phyloP scores from a whole-genome alignment of 2,113 vertebrate genomes.

The Vulpes lagopus region DNA sequence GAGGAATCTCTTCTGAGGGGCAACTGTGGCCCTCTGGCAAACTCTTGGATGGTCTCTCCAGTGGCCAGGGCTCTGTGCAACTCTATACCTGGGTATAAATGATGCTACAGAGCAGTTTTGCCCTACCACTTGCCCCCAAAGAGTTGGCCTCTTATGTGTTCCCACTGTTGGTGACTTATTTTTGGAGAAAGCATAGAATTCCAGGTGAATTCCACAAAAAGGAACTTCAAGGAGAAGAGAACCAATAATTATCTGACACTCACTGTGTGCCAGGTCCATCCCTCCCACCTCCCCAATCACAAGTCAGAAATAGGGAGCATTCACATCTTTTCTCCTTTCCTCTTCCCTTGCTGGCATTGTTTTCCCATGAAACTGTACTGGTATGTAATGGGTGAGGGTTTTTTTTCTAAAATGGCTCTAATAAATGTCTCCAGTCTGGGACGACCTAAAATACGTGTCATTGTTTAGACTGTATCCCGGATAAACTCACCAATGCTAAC shows the following conservation, averaged over 20 bases:
- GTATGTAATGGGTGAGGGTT: neutral
- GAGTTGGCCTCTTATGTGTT: neutral
- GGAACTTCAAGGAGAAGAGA: neutral
- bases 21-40: neutral
- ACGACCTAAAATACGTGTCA: neutral
- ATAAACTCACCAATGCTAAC: neutral
- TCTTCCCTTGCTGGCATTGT: neutral
- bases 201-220: neutral
- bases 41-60: neutral
- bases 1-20: too few species aligned
- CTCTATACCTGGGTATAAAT: fast-evolving
- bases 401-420: neutral
- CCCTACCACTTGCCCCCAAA: neutral
- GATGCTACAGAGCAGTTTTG: neutral
- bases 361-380: neutral
- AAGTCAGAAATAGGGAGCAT: neutral
- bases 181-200: neutral
- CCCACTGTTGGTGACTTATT: neutral
- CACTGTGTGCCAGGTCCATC: neutral
- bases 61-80: neutral
- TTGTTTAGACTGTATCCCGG: neutral
- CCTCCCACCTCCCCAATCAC: neutral
- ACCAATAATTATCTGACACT: too few species aligned
- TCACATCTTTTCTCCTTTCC: too few species aligned
- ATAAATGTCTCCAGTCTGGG: neutral